Percentiles rank a stretch among this genome's conserved stretches.
phyloP scores from a whole-genome alignment of 1,140 invertebrate genomes.

The Alviniconcha marisindica region DNA sequence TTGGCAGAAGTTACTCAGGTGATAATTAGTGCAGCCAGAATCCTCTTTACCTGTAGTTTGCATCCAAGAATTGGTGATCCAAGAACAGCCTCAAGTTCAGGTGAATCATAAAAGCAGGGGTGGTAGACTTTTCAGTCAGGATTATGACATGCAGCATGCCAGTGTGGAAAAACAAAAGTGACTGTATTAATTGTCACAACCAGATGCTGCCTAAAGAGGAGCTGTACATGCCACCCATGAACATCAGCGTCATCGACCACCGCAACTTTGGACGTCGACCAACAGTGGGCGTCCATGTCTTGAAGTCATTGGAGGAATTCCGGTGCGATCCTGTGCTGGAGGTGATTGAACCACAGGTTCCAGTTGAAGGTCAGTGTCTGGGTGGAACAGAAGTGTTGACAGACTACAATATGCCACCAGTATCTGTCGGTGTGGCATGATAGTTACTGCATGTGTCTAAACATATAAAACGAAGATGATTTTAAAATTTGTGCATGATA shows the following conservation, averaged over 20 bases:
- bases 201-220: constrained; percentile 78
- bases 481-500: neutral
- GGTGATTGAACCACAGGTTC: neutral
- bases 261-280: constrained; percentile 78
- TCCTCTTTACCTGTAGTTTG: too few species aligned
- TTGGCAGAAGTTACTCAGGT: too few species aligned
- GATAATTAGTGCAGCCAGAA: too few species aligned
- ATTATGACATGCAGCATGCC: too few species aligned
- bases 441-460: neutral
- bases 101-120: too few species aligned
- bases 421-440: neutral
- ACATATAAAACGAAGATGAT: neutral
- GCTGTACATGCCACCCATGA: constrained; percentile 78
- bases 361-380: neutral
- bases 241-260: constrained; percentile 77
- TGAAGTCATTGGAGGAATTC: constrained; percentile 75
- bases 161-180: too few species aligned
- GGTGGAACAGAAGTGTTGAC: neutral
- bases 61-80: too few species aligned
- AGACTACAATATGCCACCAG: neutral
- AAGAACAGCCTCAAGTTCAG: too few species aligned
- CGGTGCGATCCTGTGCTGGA: constrained; percentile 61
- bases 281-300: constrained; percentile 75
- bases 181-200: neutral
- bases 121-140: too few species aligned